phyloP scores from a whole-genome alignment of 2,797 vertebrate genomes.

The Gymnoscopelus microlampas region DNA sequence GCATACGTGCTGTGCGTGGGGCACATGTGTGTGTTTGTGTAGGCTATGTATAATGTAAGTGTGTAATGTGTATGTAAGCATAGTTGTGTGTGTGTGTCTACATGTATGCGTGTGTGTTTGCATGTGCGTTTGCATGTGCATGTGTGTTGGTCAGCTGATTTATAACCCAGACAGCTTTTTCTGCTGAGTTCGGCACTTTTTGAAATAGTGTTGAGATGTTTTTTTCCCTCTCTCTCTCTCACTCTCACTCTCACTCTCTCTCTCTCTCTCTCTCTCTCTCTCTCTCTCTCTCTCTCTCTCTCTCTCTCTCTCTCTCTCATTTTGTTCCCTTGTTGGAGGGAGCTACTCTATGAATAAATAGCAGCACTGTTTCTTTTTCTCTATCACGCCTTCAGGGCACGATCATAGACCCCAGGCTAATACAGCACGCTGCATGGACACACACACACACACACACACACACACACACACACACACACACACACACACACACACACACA shows the following conservation, averaged over 20 bases:
- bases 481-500: not conserved
- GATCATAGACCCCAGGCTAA: not conserved
- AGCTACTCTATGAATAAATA: slow-evolving; percentile 78
- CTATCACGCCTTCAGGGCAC: slow-evolving; percentile 4
- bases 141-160: slow-evolving; percentile 81
- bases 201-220: slow-evolving; percentile 67
- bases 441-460: slow-evolving; percentile 19
- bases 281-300: no score
- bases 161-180: slow-evolving; percentile 75
- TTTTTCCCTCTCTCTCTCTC: not conserved
- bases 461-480: slow-evolving; percentile 14
- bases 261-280: not conserved
- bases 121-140: not conserved
- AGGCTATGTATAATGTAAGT: no score
- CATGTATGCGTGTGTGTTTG: not conserved
- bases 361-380: slow-evolving; percentile 68
- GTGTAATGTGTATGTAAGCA: no score
- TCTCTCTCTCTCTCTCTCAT: not conserved
- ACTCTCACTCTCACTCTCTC: no score
- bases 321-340: slow-evolving; percentile 67
- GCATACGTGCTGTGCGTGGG: no score
- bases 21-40: no score
- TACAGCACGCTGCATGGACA: not conserved
- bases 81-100: slow-evolving; percentile 12
- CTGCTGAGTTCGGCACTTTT: slow-evolving; percentile 78